Evolutionary conservation across 2,113 vertebrate genomes (phyloP), one percentile per base, ranked within the genome.

Genomic region (Hypanus sabinus): DNA sequence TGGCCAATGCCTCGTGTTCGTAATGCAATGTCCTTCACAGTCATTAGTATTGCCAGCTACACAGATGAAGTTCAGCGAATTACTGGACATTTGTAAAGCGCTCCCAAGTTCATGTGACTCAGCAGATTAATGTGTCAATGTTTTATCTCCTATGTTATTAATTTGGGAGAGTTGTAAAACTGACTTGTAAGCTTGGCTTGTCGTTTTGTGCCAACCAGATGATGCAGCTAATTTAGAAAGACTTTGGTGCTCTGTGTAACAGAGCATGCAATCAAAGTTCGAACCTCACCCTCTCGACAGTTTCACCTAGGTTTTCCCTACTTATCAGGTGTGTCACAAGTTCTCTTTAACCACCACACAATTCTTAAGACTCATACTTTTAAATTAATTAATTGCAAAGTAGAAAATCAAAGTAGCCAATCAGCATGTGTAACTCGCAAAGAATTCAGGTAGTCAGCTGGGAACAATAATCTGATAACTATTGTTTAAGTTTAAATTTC

Each of bases 191-290:
- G n/a, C 71, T 92, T 70, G n/a, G 62, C 65, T 91, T 5, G 33
- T 65, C 14, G 30, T 92, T 6, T 73, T 71, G 6, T 33, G 22
- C 24, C 57, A 60, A 38, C 70, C 36, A 46, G 33, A 22, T 92
- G 68, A 71, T 36, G 33, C 90, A 73, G 33, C 68, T 71, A 92
- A 92, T 92, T 88, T 62, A 88, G 90, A 16, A 71, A 92, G 70
- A 92, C n/a, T 92, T 92, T 46, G 90, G 68, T 92, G 65, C 36
- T 27, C 36, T 12, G 36, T 8, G 8, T 75, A 38, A 24, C 30
- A 12, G 30, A n/a, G 14, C 57, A 90, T 14, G 60, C 8, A 14
- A 90, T 30, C 91, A 93, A 93, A 93, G 70, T 93, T 27, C 68
- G 73, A 73, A 93, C 91, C 10, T 18, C 68, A 27, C 68, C 70